Base-by-base conservation (phyloP, 2,797 vertebrate genomes). In the Bufotes viridis region DNA sequence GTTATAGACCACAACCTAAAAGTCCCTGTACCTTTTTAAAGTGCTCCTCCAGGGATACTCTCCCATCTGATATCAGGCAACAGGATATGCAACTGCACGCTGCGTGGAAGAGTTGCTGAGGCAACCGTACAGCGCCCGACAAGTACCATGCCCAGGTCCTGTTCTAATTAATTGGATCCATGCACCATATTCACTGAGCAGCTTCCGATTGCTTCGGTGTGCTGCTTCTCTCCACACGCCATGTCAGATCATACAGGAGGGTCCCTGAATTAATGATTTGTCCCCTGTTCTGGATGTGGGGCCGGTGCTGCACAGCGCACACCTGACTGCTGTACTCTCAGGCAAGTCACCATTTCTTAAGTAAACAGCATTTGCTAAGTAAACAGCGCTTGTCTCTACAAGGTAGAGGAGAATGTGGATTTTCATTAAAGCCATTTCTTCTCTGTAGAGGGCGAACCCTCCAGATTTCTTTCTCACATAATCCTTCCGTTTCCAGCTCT, bases 281-380 rank as follows among this genome's bases (percentile, higher is more conserved):
- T 63, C 26, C 22, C 34, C 67, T 81, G 34, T 67, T n/a, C 29
- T 81, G 9, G 29, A 55, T 49, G 24, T 69, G 42, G 24, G n/a
- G 49, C 3, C 24, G 24, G 34, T 42, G 34, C 57, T 24, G 13
- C 51, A 17, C 78, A 80, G 58, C 18, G 53, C 53, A 74, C 75
- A 85, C 84, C 85, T 89, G 84, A 76, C 74, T 61, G 29, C 42
- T 90, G 81, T 90, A 83, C 85, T 12, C 22, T 91, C 87, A 91
- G 92, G 87, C 92, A 91, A 92, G 91, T 92, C 89, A 90, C 92
- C 78, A 80, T 90, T 90, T 90, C 86, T 90, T 91, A 91, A 91
- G 82, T 78, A 90, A 92, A 92, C 91, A 84, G 15, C 92, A 90
- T 94, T 94, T 94, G 90, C 91, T 92, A 90, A 93, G 92, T 92